These are phyloP conservation scores for Sarcophaga peregrina DNA, from an alignment of 1,140 invertebrate species.

Conservation along the genomic window DNA sequence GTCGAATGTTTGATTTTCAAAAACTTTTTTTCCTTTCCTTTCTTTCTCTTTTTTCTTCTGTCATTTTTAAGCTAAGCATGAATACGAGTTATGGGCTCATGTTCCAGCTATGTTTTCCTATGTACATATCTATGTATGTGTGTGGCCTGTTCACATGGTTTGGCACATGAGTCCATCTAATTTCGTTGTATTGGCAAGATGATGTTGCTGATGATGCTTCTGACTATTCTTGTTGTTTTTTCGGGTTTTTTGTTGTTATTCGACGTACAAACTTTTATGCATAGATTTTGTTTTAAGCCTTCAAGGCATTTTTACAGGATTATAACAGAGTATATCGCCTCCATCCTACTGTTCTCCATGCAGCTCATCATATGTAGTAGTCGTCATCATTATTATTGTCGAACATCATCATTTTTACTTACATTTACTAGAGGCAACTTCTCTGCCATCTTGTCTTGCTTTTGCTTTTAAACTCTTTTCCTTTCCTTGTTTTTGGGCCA, in stretches of 20 bases:
- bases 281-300: conserved; percentile 31
- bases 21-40: too few species aligned
- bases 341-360: background rate
- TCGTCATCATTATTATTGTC: background rate
- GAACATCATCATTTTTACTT: conserved; percentile 19
- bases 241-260: conserved; percentile 12
- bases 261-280: background rate
- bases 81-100: background rate
- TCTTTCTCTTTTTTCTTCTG: too few species aligned
- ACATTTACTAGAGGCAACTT: background rate
- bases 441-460: too few species aligned
- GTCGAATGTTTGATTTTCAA: background rate
- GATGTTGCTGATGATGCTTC: background rate
- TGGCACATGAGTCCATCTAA: background rate
- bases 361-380: too few species aligned
- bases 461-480: too few species aligned
- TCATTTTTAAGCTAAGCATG: background rate
- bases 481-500: too few species aligned
- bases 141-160: too few species aligned
- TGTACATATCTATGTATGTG: too few species aligned
- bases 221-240: background rate
- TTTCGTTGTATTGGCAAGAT: conserved; percentile 4
- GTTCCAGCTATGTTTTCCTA: background rate
- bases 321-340: background rate
- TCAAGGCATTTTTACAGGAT: conserved; percentile 30